phyloP scores from a whole-genome alignment of 2,113 vertebrate species.

The Cardinalis cardinalis region DNA sequence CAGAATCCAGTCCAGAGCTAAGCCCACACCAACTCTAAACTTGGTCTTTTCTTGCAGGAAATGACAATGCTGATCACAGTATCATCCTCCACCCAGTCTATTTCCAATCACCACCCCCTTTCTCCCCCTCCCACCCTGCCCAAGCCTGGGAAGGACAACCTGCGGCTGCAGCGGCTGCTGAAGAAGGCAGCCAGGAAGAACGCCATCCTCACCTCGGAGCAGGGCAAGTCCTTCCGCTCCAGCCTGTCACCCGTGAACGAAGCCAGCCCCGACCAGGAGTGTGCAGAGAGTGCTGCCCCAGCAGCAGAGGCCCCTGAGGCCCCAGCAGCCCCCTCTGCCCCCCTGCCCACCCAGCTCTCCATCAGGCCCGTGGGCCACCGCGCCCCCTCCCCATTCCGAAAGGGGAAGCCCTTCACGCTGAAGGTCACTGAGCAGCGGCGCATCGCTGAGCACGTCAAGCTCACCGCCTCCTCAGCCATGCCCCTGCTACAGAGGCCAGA shows the following conservation, averaged over 20 bases:
- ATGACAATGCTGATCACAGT: slow-evolving; percentile 81
- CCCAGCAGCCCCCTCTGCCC: not conserved
- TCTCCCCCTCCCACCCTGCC: slow-evolving; percentile 85
- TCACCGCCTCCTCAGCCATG: not conserved
- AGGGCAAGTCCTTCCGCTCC: slow-evolving; percentile 74
- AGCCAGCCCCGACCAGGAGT: slow-evolving; percentile 83
- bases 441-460: slow-evolving; percentile 47
- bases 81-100: slow-evolving; percentile 23
- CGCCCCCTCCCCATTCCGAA: slow-evolving; percentile 65
- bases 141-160: slow-evolving; percentile 88
- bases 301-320: slow-evolving; percentile 52
- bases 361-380: slow-evolving; percentile 56
- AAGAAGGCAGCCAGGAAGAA: slow-evolving; percentile 83
- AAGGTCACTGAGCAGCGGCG: slow-evolving; percentile 46
- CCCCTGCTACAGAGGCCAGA: not conserved
- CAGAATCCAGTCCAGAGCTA: not conserved
- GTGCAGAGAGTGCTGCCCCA: slow-evolving; percentile 59
- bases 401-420: slow-evolving; percentile 54
- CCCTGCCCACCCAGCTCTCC: slow-evolving; percentile 28
- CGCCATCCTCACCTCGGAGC: slow-evolving; percentile 50
- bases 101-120: slow-evolving; percentile 56
- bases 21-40: not conserved
- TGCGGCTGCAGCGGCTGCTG: slow-evolving; percentile 84
- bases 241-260: slow-evolving; percentile 90
- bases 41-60: slow-evolving; percentile 62